These are phyloP conservation scores for Cynopterus sphinx DNA, from an alignment of 2,797 vertebrate genomes.

Conservation along the genomic window DNA sequence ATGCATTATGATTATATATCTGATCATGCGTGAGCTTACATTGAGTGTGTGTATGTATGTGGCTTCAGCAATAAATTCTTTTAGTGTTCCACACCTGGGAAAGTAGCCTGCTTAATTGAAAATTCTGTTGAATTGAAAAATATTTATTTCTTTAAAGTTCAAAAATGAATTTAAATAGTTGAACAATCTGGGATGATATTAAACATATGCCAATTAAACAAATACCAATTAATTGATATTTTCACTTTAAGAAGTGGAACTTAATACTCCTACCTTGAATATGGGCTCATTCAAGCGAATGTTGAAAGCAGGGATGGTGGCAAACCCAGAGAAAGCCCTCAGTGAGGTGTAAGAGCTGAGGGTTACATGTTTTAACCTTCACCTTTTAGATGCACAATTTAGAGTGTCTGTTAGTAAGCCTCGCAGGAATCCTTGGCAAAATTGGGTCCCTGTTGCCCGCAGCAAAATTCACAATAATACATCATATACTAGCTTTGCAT, in stretches of 20 bases:
- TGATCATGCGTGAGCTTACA: background rate
- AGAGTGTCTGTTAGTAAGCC: background rate
- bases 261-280: background rate
- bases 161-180: background rate
- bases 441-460: background rate
- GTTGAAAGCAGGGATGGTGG: background rate
- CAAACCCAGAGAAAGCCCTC: background rate
- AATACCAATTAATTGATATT: background rate
- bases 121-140: background rate
- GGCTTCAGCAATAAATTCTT: background rate
- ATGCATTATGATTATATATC: background rate
- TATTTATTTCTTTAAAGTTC: background rate
- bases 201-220: background rate
- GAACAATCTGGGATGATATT: background rate
- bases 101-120: background rate
- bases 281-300: background rate
- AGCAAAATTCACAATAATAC: background rate
- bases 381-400: background rate
- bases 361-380: background rate
- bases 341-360: background rate
- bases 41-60: background rate
- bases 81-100: background rate
- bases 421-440: background rate
- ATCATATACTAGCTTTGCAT: background rate
- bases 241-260: background rate